These are phyloP conservation scores for Neoascia interrupta DNA, from an alignment of 2,888 invertebrate species.

Conservation along the genomic window DNA sequence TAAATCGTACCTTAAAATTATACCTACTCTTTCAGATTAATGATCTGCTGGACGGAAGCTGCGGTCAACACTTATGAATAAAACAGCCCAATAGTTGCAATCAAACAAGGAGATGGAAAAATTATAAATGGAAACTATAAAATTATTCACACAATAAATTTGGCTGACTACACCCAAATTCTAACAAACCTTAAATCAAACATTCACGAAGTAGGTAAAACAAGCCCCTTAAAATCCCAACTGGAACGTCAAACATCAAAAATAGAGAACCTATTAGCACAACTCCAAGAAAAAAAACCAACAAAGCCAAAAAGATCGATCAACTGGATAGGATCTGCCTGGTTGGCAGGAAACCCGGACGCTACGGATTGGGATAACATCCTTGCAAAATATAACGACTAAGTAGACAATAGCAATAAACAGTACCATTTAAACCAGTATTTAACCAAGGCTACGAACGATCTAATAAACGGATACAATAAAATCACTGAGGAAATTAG, in stretches of 20 bases:
- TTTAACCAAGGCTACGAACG: constrained; percentile 8
- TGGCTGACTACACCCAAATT: constrained; percentile 1
- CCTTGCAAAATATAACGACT: constrained; percentile 15
- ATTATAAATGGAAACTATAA: background rate
- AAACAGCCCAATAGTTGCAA: background rate
- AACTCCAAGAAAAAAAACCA: background rate
- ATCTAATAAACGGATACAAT: constrained; percentile 24
- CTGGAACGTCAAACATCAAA: background rate
- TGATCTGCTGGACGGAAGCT: background rate
- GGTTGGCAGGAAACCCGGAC: too few relatives aligned
- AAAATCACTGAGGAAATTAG: constrained; percentile 17
- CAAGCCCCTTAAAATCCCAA: background rate
- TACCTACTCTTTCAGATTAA: constrained; percentile 37
- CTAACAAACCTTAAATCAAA: constrained; percentile 3
- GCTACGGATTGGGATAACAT: constrained; percentile 27
- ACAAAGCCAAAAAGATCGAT: too few relatives aligned
- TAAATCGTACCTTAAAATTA: constrained; percentile 24
- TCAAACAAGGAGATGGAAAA: background rate
- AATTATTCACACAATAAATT: background rate
- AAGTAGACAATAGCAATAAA: constrained; percentile 32
- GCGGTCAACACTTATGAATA: background rate
- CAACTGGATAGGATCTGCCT: too few relatives aligned
- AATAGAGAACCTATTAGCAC: background rate
- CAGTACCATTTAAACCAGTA: constrained; percentile 36
- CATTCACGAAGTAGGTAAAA: background rate